phyloP scores from a whole-genome alignment of 2,113 vertebrate species.

The Promerops cafer region DNA sequence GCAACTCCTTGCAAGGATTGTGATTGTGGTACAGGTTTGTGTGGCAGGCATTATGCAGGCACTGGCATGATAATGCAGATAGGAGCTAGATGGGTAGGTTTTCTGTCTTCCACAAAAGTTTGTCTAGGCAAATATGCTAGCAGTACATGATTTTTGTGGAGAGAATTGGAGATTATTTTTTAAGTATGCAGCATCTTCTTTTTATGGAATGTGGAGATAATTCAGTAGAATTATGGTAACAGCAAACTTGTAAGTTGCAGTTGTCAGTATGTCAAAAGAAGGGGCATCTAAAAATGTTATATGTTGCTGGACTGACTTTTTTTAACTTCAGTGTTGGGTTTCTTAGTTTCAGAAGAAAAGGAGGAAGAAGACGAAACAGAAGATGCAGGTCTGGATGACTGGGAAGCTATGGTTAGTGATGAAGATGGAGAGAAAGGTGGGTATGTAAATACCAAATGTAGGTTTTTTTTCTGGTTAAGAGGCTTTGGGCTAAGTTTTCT shows the following conservation, averaged over 20 bases:
- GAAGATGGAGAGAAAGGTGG: conserved; percentile 83
- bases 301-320: neutral
- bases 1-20: neutral
- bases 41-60: neutral
- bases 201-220: neutral
- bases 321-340: neutral
- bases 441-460: neutral
- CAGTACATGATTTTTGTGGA: neutral
- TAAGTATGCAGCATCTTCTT: neutral
- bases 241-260: neutral
- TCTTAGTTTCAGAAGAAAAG: conserved; percentile 71
- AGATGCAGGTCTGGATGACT: conserved; percentile 84
- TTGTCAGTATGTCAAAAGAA: neutral
- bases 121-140: neutral
- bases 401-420: conserved; percentile 96
- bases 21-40: neutral
- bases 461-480: neutral
- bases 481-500: neutral
- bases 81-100: neutral
- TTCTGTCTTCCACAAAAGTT: neutral
- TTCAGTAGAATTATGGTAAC: neutral
- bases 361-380: conserved; percentile 77
- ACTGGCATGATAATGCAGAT: neutral
- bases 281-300: neutral
- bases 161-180: neutral